Evolutionary conservation across 2,797 vertebrate genomes (phyloP).

Genomic region (Enteromius thamalakanensis): DNA sequence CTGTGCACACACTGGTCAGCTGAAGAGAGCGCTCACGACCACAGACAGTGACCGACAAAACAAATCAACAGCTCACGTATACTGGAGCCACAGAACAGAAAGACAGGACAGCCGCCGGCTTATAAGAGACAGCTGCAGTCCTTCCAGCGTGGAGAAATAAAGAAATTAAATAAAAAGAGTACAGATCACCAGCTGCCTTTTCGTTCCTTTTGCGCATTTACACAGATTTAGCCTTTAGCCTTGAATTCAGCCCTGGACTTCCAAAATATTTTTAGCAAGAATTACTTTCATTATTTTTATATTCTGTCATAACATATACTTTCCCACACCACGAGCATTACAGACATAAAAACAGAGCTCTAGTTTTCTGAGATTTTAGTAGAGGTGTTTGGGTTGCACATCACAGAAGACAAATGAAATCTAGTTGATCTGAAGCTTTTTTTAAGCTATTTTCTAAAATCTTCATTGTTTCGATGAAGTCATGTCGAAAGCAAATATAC

Average conservation of each 20-base stretch:
- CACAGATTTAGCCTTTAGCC: neutral
- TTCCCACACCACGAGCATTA: neutral
- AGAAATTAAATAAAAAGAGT: neutral
- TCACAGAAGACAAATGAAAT: too few species aligned
- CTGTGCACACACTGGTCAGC: neutral
- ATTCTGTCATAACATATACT: neutral
- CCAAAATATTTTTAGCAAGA: neutral
- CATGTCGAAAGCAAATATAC: too few species aligned
- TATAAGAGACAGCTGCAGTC: neutral
- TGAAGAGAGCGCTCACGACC: neutral
- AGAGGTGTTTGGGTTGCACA: too few species aligned
- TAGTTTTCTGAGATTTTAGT: neutral
- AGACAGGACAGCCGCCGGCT: neutral
- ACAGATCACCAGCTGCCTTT: constrained; percentile 1
- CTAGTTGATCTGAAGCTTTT: too few species aligned
- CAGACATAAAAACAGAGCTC: neutral
- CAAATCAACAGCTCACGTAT: neutral
- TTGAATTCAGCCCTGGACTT: too few species aligned
- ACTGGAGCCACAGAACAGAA: neutral
- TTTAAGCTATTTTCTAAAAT: too few species aligned
- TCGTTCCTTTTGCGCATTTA: neutral
- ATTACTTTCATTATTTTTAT: neutral
- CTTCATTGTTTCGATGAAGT: too few species aligned
- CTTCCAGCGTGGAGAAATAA: neutral
- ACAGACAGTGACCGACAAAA: constrained; percentile 18